phyloP scores from a whole-genome alignment of 2,888 invertebrate genomes.

The Chrysodeixis includens region DNA sequence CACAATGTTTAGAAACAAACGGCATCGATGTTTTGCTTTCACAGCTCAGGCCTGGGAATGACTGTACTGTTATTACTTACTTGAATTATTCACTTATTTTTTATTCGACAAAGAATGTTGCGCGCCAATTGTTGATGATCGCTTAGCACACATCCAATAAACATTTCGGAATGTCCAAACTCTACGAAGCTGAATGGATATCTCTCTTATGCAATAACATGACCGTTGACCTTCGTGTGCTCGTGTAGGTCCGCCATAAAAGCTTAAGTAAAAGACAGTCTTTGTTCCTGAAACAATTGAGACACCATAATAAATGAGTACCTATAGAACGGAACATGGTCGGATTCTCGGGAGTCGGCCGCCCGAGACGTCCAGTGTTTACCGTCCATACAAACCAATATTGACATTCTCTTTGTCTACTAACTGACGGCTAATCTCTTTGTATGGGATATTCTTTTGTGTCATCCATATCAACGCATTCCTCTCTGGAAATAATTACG shows the following conservation, averaged over 20 bases:
- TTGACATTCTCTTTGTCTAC: constrained; percentile 85
- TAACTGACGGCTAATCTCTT: constrained; percentile 83
- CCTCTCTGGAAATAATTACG: constrained; percentile 51
- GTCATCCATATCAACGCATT: constrained; percentile 61
- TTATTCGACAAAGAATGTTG: constrained; percentile 55
- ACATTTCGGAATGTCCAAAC: neutral
- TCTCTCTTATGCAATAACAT: constrained; percentile 7
- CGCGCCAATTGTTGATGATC: constrained; percentile 22
- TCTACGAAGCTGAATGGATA: neutral
- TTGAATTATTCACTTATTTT: constrained; percentile 65
- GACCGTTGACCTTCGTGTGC: constrained; percentile 9
- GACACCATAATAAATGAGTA: constrained; percentile 64
- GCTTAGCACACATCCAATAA: constrained; percentile 13
- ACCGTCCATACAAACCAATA: constrained; percentile 83
- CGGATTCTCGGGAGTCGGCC: constrained; percentile 79
- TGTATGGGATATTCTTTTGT: constrained; percentile 79
- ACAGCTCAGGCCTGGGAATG: constrained; percentile 72
- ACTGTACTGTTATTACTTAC: constrained; percentile 71
- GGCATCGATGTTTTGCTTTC: constrained; percentile 75
- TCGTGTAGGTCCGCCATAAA: constrained; percentile 26
- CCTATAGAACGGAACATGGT: constrained; percentile 68
- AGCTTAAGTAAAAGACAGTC: constrained; percentile 61
- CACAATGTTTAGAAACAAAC: constrained; percentile 83
- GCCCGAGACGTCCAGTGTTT: constrained; percentile 76
- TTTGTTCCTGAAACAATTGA: constrained; percentile 78